A percentile compares a stretch with the other conserved stretches of the same genome.
Evolutionary conservation across 2,888 invertebrate species (phyloP).

Genomic region (Xylota sylvarum): DNA sequence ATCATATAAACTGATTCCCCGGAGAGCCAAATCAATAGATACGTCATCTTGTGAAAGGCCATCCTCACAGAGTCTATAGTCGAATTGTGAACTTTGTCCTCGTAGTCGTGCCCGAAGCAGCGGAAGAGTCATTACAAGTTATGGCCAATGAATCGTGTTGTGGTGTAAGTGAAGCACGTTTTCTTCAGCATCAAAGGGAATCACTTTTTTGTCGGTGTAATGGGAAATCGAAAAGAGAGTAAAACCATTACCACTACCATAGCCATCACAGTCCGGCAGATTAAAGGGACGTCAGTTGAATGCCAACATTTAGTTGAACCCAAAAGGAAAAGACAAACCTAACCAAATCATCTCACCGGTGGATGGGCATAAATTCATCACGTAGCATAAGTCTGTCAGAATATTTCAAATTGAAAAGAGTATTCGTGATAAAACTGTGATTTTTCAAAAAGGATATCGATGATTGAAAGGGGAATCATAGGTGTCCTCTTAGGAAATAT

Average conservation of each 20-base stretch:
- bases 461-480: not conserved
- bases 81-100: not conserved
- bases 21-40: conserved; percentile 5
- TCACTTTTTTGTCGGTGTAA: not conserved
- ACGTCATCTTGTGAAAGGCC: conserved; percentile 5
- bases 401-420: conserved; percentile 1
- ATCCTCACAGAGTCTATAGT: not conserved
- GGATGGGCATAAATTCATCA: conserved; percentile 4
- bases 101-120: not conserved
- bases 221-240: not conserved
- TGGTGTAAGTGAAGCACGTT: conserved; percentile 22
- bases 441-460: conserved; percentile 4
- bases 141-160: conserved; percentile 35
- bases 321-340: not conserved
- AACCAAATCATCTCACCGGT: conserved; percentile 31
- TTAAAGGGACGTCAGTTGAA: conserved; percentile 8
- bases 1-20: not conserved
- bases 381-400: conserved; percentile 12
- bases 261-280: not conserved
- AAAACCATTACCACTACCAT: not conserved
- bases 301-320: not conserved
- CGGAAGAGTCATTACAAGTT: conserved; percentile 27
- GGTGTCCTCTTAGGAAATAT: not conserved
- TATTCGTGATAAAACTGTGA: not conserved
- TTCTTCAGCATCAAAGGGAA: not conserved